Evolutionary conservation across 2,888 invertebrate genomes (phyloP).

Genomic region (Ectropis crepuscularia): DNA sequence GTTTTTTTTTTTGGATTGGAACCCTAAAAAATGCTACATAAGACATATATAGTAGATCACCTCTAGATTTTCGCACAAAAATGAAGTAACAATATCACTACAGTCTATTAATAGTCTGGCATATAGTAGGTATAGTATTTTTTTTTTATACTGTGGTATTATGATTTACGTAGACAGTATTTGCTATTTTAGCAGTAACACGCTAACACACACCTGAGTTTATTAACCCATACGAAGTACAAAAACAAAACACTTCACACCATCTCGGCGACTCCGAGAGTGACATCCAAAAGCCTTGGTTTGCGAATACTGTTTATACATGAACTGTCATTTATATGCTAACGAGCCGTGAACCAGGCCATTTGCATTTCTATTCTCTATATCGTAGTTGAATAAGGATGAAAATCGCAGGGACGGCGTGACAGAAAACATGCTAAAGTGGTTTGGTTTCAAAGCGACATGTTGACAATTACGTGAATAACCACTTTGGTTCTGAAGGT

Average conservation of each 20-base stretch:
- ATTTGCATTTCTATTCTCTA: conserved; percentile 16
- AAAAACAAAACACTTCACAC: conserved; percentile 17
- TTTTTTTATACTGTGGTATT: no score
- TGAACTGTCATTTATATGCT: conserved; percentile 23
- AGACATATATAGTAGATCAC: no score
- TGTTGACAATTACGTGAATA: conserved; percentile 4
- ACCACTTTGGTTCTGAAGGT: not conserved
- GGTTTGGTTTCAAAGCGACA: conserved; percentile 5
- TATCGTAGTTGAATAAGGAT: conserved; percentile 16
- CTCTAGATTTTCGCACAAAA: no score
- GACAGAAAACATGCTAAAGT: conserved; percentile 1
- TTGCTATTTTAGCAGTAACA: conserved; percentile 1
- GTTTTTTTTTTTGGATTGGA: no score
- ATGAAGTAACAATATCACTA: no score
- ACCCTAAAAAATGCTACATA: no score
- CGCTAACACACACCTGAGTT: conserved; percentile 14
- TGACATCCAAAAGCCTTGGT: conserved; percentile 20
- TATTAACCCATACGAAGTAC: conserved; percentile 12
- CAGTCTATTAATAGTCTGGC: no score
- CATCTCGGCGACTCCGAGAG: not conserved
- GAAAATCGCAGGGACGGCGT: conserved; percentile 11
- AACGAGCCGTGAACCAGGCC: conserved; percentile 13
- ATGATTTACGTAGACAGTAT: not conserved
- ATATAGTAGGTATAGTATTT: no score
- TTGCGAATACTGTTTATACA: conserved; percentile 10